phyloP scores from a whole-genome alignment of 92 coral and sea anemone genomes.

The Phymanthus crucifer region DNA sequence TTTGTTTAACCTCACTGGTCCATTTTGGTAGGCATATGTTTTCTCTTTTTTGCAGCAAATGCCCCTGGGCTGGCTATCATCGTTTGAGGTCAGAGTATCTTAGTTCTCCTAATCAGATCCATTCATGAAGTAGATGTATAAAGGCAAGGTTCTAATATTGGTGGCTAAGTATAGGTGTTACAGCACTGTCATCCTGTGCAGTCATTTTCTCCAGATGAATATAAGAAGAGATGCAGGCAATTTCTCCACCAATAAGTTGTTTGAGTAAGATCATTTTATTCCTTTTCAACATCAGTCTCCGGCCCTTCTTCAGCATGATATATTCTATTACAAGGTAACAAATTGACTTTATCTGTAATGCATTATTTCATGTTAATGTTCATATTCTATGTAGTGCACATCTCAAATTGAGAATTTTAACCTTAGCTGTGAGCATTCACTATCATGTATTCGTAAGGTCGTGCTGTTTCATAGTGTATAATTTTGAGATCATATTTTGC shows the following conservation, averaged over 20 bases:
- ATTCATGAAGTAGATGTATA: too few relatives aligned
- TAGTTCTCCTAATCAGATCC: too few relatives aligned
- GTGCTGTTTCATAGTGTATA: too few relatives aligned
- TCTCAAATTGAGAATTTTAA: too few relatives aligned
- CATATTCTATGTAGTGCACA: too few relatives aligned
- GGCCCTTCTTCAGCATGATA: not conserved
- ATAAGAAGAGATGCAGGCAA: not conserved
- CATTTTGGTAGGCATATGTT: slow-evolving; percentile 4
- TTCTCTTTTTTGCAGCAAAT: not conserved
- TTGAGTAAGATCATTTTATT: not conserved
- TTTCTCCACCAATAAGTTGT: not conserved
- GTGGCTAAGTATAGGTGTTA: not conserved
- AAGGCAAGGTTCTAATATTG: not conserved
- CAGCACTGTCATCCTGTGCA: not conserved
- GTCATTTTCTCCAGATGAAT: not conserved
- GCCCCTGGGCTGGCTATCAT: too few relatives aligned
- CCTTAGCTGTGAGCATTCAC: too few relatives aligned
- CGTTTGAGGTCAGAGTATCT: too few relatives aligned
- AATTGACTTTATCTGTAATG: not conserved
- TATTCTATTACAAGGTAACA: not conserved
- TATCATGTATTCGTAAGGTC: too few relatives aligned
- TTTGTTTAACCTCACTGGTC: not conserved
- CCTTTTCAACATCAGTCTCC: not conserved
- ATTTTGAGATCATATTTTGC: too few relatives aligned
- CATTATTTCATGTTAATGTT: too few relatives aligned